Base-by-base conservation (phyloP, 2,797 vertebrate genomes). In the Sebastes goodei region DNA sequence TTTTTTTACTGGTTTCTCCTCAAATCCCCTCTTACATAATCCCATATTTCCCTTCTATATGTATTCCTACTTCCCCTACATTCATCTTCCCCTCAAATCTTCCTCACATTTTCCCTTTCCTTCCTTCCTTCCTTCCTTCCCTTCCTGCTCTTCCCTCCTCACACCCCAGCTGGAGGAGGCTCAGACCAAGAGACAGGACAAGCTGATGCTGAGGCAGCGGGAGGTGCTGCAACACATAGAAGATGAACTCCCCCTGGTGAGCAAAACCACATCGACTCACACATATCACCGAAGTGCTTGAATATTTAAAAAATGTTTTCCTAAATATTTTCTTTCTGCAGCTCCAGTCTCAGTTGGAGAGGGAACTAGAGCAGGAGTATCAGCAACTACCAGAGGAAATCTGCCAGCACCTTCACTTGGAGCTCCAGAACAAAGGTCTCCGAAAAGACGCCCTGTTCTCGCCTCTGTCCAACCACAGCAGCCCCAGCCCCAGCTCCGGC, bases 111-210 rank as follows among this genome's bases (percentile, higher is more conserved):
- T 21, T 11, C 27, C 15, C 42, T 46, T 46, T 46, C 15, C 42
- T 17, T 46, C 14, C 14, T 38, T 38, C 35, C 35, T 38, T 21
- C n/a, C 33, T 64, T 42, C 38, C 38, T 42, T 20, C 71, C 29
- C 1, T 30, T 52, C n/a, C 12, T 53, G 30, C n/a, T 71, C 65
- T 33, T 23, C 5, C n/a, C 5, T 30, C 21, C 33, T 64, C 15
- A 2, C 60, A 1, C 20, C 20, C 1, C 80, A 98, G 97, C 90
- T 98, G 91, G 97, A 98, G 77, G 92, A 96, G 70, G 95, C 96
- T 60, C 97, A 98, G 94, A 95, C 84, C 67, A 95, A 90, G 86
- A 96, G 97, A 20, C 93, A 96, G 4, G 97, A 98, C 0, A 96
- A 94, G 72, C 88, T 98, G 7, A 30, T 86, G 57, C 57, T 88